Evolutionary conservation across 2,888 invertebrate genomes (phyloP), one percentile per base, ranked within the genome.

Genomic region (Lysandra bellargus): DNA sequence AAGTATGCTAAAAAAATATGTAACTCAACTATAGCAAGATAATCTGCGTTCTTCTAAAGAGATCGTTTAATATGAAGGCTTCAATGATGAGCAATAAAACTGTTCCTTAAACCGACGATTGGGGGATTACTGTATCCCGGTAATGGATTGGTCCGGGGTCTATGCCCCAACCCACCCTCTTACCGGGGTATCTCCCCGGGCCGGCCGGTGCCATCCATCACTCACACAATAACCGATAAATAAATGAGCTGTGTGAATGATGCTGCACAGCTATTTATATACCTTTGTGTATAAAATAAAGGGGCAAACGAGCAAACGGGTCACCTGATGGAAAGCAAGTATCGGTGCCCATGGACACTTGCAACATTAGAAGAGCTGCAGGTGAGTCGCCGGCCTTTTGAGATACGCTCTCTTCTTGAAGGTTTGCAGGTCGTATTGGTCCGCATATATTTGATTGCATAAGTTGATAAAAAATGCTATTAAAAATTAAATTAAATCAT

Each of bases 121-220:
- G 14, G 69, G 14, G 33, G 69, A 17, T 69, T 37, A 69, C 30
- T 69, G 37, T 69, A 6, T 33, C 12, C 33, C 69, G 33, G 69
- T 69, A 69, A 69, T 69, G 69, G 69, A 69, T 69, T 69, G 69
- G 69, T 69, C 69, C 37, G 69, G 14, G 33, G 33, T 69, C 37
- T 69, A 14, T 33, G 5, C 4, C 33, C 37, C 64, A 12, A 0
- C 37, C 69, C 30, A 1, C 7, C 33, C 69, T 17, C 14, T 6
- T 69, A 14, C 33, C 2, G 12, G 33, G 12, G 3, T 33, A 12
- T 33, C 30, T 69, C n/a, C 5, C 14, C 69, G 69, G 33, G 33
- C 23, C 64, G 64, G 3, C 30, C n/a, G 23, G 33, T 4, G 14
- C 64, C 69, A 69, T 69, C 69, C 69, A 69, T 69, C 69, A 69